These are phyloP conservation scores for Drosophila repleta DNA, from an alignment of 1,140 invertebrate species.

Conservation along the genomic window DNA sequence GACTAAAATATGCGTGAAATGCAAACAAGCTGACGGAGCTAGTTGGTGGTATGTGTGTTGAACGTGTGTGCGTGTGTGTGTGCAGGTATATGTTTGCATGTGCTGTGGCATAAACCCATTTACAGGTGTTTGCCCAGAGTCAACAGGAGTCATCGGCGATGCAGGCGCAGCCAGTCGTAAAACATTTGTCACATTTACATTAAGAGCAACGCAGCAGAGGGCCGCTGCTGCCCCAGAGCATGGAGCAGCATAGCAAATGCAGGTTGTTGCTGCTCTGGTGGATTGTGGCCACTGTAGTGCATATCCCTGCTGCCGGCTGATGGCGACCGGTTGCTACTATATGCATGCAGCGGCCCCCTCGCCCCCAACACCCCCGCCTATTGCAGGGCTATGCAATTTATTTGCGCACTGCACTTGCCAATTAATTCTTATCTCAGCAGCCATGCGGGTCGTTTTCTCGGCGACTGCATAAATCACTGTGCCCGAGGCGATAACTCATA, in stretches of 20 bases:
- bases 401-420: constrained; percentile 78
- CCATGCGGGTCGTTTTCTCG: constrained; percentile 66
- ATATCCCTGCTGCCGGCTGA: neutral
- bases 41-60: neutral
- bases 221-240: neutral
- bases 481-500: constrained; percentile 74
- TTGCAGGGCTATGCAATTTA: constrained; percentile 62
- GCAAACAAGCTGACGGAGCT: constrained; percentile 51
- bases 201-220: constrained; percentile 60
- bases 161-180: constrained; percentile 69
- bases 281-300: constrained; percentile 3
- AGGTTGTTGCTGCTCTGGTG: constrained; percentile 9
- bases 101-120: constrained; percentile 69
- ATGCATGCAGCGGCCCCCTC: neutral
- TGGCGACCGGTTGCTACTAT: no score
- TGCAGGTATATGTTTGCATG: constrained; percentile 16
- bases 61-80: constrained; percentile 22
- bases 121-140: constrained; percentile 79
- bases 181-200: constrained; percentile 82
- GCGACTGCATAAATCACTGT: constrained; percentile 78
- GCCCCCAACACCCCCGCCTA: neutral
- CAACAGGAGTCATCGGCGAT: constrained; percentile 62
- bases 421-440: constrained; percentile 80
- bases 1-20: constrained; percentile 63
- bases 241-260: constrained; percentile 2